Evolutionary conservation across 2,113 vertebrate genomes (phyloP).

Genomic region (Sceloporus undulatus): DNA sequence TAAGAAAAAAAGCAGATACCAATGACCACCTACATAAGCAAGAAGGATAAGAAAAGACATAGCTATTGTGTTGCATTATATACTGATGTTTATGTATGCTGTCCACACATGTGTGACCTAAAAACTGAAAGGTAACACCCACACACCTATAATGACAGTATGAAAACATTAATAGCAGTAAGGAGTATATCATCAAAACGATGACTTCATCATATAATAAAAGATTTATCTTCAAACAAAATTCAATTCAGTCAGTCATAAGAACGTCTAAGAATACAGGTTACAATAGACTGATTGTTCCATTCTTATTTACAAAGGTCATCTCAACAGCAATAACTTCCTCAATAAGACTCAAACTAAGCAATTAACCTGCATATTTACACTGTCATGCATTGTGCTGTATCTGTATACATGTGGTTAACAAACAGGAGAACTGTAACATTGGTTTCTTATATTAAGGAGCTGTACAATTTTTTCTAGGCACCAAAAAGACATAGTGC

Average conservation of each 20-base stretch:
- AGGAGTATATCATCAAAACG: background rate
- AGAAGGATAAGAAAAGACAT: background rate
- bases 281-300: slow-evolving; percentile 6
- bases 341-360: background rate
- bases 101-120: background rate
- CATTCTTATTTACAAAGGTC: background rate
- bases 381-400: too few species aligned
- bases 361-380: background rate
- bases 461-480: background rate
- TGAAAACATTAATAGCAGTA: background rate
- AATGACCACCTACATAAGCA: background rate
- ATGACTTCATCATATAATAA: background rate
- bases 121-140: background rate
- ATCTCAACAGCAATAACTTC: background rate
- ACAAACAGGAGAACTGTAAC: too few species aligned
- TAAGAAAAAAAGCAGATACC: background rate
- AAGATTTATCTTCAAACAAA: background rate
- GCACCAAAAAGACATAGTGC: too few species aligned
- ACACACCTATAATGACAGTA: background rate
- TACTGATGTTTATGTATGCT: background rate
- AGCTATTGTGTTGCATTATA: background rate
- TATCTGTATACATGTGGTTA: background rate
- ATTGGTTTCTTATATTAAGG: background rate
- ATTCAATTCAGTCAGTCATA: background rate
- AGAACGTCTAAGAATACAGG: background rate